A percentile compares a stretch with the other conserved stretches of the same genome.
These are phyloP conservation scores for Anoplophora glabripennis DNA, from an alignment of 1,140 invertebrate genomes.

Conservation along the genomic window DNA sequence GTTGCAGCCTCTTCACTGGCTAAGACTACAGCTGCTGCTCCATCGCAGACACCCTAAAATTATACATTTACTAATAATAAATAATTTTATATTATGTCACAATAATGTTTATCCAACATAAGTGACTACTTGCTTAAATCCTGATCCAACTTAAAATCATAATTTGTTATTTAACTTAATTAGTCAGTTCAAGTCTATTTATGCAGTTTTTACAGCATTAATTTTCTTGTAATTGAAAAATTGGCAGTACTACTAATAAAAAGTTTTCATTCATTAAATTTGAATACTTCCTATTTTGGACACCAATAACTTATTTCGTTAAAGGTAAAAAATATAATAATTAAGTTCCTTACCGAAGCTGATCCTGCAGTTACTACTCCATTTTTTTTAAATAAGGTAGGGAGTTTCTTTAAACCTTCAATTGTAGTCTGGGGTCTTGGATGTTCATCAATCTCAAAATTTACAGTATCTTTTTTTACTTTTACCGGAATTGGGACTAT, in stretches of 20 bases:
- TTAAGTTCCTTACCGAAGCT: conserved; percentile 73
- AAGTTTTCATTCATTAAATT: background rate
- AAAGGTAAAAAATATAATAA: too few species aligned
- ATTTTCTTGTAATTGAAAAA: too few species aligned
- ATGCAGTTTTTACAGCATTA: too few species aligned
- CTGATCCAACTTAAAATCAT: too few species aligned
- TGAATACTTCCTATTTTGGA: background rate
- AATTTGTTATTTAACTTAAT: too few species aligned
- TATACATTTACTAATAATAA: background rate
- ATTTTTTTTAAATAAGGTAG: conserved; percentile 92
- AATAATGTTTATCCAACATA: too few species aligned
- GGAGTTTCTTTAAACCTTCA: conserved; percentile 79
- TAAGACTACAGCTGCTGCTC: conserved; percentile 85
- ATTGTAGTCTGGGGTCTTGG: conserved; percentile 84
- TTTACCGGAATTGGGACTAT: conserved; percentile 84
- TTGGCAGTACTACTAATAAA: too few species aligned
- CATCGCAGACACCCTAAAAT: conserved; percentile 89
- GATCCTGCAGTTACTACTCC: conserved; percentile 94
- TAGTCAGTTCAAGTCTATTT: too few species aligned
- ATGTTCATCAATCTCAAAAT: conserved; percentile 89
- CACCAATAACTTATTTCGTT: conserved; percentile 4
- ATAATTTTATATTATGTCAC: too few species aligned
- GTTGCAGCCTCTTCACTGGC: conserved; percentile 88
- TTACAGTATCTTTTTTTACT: conserved; percentile 75
- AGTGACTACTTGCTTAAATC: too few species aligned